Evolutionary conservation across 2,797 vertebrate species (phyloP).

Genomic region (Galagoides demidoff): DNA sequence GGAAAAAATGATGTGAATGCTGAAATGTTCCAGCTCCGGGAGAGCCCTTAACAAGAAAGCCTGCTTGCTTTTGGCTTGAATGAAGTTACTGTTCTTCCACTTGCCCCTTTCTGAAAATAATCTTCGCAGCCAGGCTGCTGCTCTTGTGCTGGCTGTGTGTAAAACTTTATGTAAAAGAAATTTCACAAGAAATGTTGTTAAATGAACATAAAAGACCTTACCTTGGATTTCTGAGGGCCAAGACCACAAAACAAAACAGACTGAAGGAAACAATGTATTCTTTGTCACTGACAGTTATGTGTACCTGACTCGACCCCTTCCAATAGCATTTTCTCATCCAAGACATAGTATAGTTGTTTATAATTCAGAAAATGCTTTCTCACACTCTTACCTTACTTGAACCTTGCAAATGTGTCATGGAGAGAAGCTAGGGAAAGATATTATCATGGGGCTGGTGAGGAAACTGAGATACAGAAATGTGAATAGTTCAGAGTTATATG

Average conservation of each 20-base stretch:
- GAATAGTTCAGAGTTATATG: neutral
- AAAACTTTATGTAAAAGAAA: conserved; percentile 41
- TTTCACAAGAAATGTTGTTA: conserved; percentile 57
- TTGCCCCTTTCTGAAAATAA: conserved; percentile 30
- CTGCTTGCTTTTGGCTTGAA: conserved; percentile 25
- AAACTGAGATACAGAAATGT: conserved; percentile 3
- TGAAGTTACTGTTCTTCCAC: neutral
- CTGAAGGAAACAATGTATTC: neutral
- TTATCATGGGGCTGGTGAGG: neutral
- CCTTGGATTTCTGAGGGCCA: neutral
- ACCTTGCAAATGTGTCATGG: neutral
- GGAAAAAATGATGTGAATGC: conserved; percentile 3
- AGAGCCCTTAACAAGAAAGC: conserved; percentile 19
- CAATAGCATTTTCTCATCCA: neutral
- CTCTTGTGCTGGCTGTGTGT: neutral
- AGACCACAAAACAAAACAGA: conserved; percentile 21
- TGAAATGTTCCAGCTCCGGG: neutral
- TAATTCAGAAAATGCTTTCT: conserved; percentile 16
- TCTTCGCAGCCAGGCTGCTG: neutral
- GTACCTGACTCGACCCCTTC: neutral
- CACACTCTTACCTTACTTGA: neutral
- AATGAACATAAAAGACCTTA: conserved; percentile 51
- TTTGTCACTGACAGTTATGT: neutral
- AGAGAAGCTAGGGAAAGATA: neutral
- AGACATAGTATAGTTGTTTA: neutral